phyloP scores from a whole-genome alignment of 2,113 vertebrate genomes.

The Pleuronectes platessa region DNA sequence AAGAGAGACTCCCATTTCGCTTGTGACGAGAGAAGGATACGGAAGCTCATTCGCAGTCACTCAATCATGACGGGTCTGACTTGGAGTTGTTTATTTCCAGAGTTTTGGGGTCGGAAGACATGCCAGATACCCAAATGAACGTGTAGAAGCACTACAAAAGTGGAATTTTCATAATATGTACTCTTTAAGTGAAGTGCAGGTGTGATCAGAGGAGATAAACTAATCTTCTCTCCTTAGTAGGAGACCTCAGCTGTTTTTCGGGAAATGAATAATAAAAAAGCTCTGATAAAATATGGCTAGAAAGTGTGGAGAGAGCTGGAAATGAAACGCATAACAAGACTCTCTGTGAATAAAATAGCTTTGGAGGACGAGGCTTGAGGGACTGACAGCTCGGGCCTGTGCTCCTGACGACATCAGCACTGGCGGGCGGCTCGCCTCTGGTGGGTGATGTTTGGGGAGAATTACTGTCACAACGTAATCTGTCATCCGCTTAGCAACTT shows the following conservation, averaged over 20 bases:
- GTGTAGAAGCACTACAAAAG: too few relatives aligned
- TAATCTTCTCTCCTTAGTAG: background rate
- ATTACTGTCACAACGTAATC: constrained; percentile 34
- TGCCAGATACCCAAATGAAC: too few relatives aligned
- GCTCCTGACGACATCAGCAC: constrained; percentile 9
- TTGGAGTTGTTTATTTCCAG: too few relatives aligned
- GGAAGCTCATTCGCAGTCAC: too few relatives aligned
- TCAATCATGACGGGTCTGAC: too few relatives aligned
- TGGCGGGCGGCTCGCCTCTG: background rate
- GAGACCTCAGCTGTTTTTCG: constrained; percentile 17
- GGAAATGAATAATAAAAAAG: constrained; percentile 52
- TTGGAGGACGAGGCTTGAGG: constrained; percentile 6
- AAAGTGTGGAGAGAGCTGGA: background rate
- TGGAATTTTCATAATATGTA: too few relatives aligned
- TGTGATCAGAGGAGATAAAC: background rate
- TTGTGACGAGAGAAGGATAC: too few relatives aligned
- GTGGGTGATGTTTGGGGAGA: constrained; percentile 12
- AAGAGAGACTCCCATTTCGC: too few relatives aligned
- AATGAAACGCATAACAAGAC: constrained; percentile 1
- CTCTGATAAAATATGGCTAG: constrained; percentile 52
- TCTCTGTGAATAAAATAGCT: constrained; percentile 12
- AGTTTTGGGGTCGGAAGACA: too few relatives aligned
- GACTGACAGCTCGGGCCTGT: background rate
- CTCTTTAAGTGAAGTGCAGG: background rate
- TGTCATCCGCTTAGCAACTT: constrained; percentile 25